Evolutionary conservation across 2,797 vertebrate species (phyloP), one percentile per base, ranked within the genome.

Genomic region (Lindbergichthys nudifrons): DNA sequence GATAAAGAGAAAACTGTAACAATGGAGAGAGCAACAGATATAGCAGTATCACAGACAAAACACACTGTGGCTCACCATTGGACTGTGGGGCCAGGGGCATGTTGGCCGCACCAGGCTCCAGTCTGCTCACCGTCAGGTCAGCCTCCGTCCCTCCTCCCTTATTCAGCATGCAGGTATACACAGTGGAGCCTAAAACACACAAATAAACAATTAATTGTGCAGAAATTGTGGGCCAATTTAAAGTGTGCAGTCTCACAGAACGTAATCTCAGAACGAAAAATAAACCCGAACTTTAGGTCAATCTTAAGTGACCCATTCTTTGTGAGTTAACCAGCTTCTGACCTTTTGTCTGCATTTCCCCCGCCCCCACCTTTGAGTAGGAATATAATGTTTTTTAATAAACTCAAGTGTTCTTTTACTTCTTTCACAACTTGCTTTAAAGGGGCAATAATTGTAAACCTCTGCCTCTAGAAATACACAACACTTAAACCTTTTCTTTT

Each of bases 111-210:
- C 95, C 90, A 0, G 95, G 88, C 62, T 92, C 93, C 75, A 99
- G 93, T 70, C 95, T 80, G 92, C 98, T 99, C 81, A 99, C 97
- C 0, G 98, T 99, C 85, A 99, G 95, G 92, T 99, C 98, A 0
- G 97, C 96, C 92, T 99, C 97, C 0, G 94, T 90, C 0, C 98
- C 97, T 0, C 98, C 98, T 0, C 41, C 90, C 19, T 75, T 86
- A 86, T 99, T 99, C 86, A 99, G 83, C 98, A 99, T 98, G 89
- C 98, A 99, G 51, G 97, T 98, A 76, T 99, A 99, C 43, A 98
- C 94, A 0, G 97, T 99, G 3, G 96, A 94, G 53, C 97, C 98
- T 99, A 84, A 4, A 79, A 82, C 32, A 0, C 14, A 48, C 50
- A 77, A 43, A 83, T 12, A 46, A 47, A 74, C 66, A 70, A 68